A percentile compares a stretch with the other conserved stretches of the same genome.
These are phyloP conservation scores for Drosophila neocordata DNA, from an alignment of 1,140 invertebrate genomes.

Conservation along the genomic window DNA sequence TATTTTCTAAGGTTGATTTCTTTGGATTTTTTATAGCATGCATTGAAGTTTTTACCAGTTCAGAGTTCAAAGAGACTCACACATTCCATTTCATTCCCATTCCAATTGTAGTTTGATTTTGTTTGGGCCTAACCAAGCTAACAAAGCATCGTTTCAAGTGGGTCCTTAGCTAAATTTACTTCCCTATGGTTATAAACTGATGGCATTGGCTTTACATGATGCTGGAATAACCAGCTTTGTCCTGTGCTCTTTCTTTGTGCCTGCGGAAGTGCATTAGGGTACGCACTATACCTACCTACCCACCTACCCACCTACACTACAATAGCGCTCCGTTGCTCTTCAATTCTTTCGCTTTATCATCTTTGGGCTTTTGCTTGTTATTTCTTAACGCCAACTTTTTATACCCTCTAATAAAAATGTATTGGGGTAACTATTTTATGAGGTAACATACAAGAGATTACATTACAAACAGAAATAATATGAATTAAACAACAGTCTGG, in stretches of 20 bases:
- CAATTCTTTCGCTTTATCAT: not conserved
- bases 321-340: not conserved
- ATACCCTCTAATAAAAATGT: not conserved
- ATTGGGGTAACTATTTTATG: not conserved
- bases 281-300: slow-evolving; percentile 16
- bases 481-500: too few relatives aligned
- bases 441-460: too few relatives aligned
- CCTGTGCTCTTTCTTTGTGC: slow-evolving; percentile 45
- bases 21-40: slow-evolving; percentile 35
- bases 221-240: not conserved
- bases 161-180: slow-evolving; percentile 6
- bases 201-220: not conserved
- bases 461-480: too few relatives aligned
- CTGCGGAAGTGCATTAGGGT: slow-evolving; percentile 54
- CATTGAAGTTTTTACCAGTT: not conserved
- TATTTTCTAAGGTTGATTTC: slow-evolving; percentile 36
- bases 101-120: slow-evolving; percentile 1
- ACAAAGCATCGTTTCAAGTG: slow-evolving; percentile 12
- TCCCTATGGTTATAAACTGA: slow-evolving; percentile 1
- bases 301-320: not conserved
- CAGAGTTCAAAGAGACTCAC: not conserved
- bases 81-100: not conserved
- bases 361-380: slow-evolving; percentile 9
- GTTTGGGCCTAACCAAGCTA: slow-evolving; percentile 11
- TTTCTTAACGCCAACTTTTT: slow-evolving; percentile 49